phyloP scores from a whole-genome alignment of 2,888 invertebrate species.

The Dastarcus helophoroides region DNA sequence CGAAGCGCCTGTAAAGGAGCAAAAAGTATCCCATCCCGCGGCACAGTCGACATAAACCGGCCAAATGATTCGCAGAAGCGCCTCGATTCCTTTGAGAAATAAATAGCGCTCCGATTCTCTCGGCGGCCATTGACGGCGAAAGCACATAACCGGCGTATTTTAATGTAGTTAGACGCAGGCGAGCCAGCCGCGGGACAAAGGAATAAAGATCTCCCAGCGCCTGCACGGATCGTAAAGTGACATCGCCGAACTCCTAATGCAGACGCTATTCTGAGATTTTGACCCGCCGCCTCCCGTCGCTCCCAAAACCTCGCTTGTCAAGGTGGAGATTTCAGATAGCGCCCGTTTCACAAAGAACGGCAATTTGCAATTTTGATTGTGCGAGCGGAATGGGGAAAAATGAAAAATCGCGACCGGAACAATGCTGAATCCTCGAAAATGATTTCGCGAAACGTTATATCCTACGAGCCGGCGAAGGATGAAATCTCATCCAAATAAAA shows the following conservation, averaged over 20 bases:
- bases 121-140: background rate
- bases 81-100: no score
- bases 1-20: no score
- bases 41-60: no score
- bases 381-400: background rate
- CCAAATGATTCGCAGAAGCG: no score
- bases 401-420: slow-evolving; percentile 1
- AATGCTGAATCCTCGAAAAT: no score
- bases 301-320: background rate
- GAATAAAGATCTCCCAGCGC: slow-evolving; percentile 18
- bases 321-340: slow-evolving; percentile 9
- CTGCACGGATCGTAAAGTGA: slow-evolving; percentile 7
- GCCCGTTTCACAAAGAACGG: slow-evolving; percentile 14
- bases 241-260: background rate
- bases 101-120: no score
- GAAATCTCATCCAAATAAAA: no score
- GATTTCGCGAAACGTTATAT: no score
- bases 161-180: slow-evolving; percentile 19
- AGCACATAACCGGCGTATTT: slow-evolving; percentile 23
- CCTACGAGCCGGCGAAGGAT: no score
- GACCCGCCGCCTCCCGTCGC: slow-evolving; percentile 3
- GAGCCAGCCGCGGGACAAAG: slow-evolving; percentile 20
- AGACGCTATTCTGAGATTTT: background rate
- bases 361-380: slow-evolving; percentile 2
- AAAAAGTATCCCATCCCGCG: no score